Evolutionary conservation across 2,888 invertebrate genomes (phyloP).

Genomic region (Nineta flava): DNA sequence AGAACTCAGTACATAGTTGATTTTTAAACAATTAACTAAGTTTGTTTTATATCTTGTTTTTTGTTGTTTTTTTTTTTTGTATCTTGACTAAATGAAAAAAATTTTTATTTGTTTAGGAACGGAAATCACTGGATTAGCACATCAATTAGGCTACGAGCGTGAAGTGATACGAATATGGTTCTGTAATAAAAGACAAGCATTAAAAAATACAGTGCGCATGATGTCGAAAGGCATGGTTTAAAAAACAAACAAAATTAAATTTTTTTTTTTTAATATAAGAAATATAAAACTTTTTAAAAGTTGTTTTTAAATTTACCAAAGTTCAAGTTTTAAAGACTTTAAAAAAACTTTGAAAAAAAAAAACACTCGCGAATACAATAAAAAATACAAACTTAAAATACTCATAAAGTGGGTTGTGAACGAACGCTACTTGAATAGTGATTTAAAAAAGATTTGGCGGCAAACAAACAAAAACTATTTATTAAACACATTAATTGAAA

Average conservation of each 20-base stretch:
- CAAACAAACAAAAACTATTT: no score
- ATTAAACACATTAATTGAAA: no score
- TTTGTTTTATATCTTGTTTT: no score
- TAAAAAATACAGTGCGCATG: slow-evolving; percentile 95
- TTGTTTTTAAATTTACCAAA: not conserved
- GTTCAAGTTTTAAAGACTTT: not conserved
- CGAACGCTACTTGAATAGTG: no score
- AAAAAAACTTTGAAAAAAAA: not conserved
- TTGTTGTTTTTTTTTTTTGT: not conserved
- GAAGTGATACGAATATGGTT: slow-evolving; percentile 99
- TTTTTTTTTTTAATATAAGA: not conserved
- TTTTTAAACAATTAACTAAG: no score
- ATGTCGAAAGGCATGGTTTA: slow-evolving; percentile 78
- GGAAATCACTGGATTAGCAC: slow-evolving; percentile 90
- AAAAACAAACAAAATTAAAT: slow-evolving; percentile 16
- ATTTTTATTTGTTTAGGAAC: slow-evolving; percentile 50
- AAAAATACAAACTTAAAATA: no score
- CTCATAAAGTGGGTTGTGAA: no score
- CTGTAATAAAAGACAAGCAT: slow-evolving; percentile 94
- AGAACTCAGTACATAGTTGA: no score
- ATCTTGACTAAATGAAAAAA: not conserved
- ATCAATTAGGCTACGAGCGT: slow-evolving; percentile 89
- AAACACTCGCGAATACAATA: not conserved
- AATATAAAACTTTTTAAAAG: not conserved
- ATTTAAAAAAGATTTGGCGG: no score